These are phyloP conservation scores for Drosophila colorata DNA, from an alignment of 2,888 invertebrate genomes.

Conservation along the genomic window DNA sequence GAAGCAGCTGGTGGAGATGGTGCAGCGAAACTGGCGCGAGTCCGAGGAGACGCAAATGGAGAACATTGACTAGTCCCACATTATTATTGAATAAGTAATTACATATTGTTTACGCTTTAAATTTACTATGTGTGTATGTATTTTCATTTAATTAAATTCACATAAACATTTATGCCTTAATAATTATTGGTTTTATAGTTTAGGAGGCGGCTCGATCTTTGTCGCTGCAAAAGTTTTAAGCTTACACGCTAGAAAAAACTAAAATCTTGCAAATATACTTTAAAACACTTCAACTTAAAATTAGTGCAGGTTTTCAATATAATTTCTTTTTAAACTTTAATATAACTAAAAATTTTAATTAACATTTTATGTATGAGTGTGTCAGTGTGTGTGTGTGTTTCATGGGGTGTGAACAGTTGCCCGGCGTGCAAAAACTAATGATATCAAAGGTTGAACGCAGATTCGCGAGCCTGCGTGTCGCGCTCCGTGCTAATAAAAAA, in stretches of 20 bases:
- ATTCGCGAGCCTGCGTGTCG: constrained; percentile 4
- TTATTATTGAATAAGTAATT: constrained; percentile 9
- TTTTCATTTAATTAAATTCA: constrained; percentile 76
- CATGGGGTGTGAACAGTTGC: constrained; percentile 27
- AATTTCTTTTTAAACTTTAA: constrained; percentile 22
- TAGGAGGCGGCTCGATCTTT: constrained; percentile 32
- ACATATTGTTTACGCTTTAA: constrained; percentile 18
- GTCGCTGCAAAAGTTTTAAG: constrained; percentile 39
- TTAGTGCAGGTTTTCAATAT: constrained; percentile 22
- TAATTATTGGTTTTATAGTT: constrained; percentile 42
- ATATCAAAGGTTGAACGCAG: constrained; percentile 17
- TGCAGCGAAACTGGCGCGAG: constrained; percentile 95
- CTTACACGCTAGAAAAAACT: constrained; percentile 43
- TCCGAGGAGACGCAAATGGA: constrained; percentile 87
- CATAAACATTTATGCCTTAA: constrained; percentile 73
- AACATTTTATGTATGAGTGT: constrained; percentile 15
- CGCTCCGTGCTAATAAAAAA: neutral
- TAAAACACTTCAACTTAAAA: constrained; percentile 33
- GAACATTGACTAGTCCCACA: constrained; percentile 51
- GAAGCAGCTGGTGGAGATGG: constrained; percentile 92
- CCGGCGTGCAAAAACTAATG: constrained; percentile 6
- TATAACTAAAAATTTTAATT: constrained; percentile 51
- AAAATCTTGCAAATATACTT: constrained; percentile 48
- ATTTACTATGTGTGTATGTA: constrained; percentile 63
- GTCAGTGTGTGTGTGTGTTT: neutral